Conservation (phyloP, 2,797 vertebrate genomes). For the Sebastes wilsoni region DNA sequence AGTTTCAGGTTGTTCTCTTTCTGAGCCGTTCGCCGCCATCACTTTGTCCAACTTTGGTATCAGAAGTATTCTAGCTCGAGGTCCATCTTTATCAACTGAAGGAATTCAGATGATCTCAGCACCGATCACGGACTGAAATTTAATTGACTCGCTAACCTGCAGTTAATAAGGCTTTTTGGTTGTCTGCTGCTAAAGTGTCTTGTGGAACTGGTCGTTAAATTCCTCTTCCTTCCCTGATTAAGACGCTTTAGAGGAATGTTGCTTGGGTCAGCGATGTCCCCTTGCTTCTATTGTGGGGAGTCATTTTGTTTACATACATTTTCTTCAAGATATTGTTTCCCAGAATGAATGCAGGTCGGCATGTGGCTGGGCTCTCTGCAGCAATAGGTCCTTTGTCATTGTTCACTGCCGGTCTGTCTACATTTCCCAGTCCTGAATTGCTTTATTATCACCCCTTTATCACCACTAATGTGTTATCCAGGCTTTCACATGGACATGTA, state of each 20-base stretch:
- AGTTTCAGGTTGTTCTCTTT: not conserved
- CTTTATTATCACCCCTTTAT: constrained; percentile 22
- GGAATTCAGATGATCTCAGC: not conserved
- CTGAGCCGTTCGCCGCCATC: not conserved
- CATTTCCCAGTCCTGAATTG: not conserved
- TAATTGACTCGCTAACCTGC: constrained; percentile 7
- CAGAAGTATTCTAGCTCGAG: not conserved
- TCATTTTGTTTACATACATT: constrained; percentile 7
- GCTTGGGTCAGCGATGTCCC: not conserved
- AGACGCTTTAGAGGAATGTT: not conserved
- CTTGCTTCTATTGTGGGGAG: not conserved
- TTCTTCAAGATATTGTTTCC: not conserved
- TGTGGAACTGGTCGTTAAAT: constrained; percentile 5
- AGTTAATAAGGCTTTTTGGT: constrained; percentile 24
- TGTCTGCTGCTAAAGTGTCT: not conserved
- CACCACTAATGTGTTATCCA: not conserved
- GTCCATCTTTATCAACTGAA: not conserved
- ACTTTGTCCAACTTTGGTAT: not conserved
- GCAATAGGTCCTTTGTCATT: not conserved
- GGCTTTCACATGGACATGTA: not conserved
- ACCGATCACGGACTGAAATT: not conserved
- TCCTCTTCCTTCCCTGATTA: not conserved
- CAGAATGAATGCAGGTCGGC: not conserved
- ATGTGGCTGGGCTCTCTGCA: not conserved
- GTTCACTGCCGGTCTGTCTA: not conserved